A percentile compares a stretch with the other conserved stretches of the same genome.
Evolutionary conservation across 2,113 vertebrate species (phyloP).

Genomic region (Taxidea taxus): DNA sequence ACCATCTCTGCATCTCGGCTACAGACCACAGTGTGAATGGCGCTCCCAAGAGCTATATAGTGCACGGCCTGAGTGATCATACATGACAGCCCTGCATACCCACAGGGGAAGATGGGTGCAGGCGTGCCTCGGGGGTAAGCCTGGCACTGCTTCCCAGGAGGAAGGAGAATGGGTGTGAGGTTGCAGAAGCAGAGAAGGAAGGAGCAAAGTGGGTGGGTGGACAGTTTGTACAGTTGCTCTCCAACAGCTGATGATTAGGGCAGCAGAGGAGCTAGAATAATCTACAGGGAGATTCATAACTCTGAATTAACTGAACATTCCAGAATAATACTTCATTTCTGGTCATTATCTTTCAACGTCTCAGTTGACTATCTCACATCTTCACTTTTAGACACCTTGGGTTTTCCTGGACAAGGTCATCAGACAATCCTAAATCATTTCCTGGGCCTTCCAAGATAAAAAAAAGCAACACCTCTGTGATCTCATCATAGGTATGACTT

Average conservation of each 20-base stretch:
- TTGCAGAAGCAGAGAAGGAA: not conserved
- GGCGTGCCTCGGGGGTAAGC: not conserved
- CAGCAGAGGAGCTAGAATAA: not conserved
- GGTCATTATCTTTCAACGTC: not conserved
- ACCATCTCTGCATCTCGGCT: not conserved
- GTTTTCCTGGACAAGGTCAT: not conserved
- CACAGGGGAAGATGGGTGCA: not conserved
- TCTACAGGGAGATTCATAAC: not conserved
- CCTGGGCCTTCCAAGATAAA: not conserved
- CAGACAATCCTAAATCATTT: not conserved
- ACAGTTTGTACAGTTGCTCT: not conserved
- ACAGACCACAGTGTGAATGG: not conserved
- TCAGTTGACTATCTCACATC: not conserved
- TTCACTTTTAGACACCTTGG: not conserved
- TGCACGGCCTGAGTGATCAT: not conserved
- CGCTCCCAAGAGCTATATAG: not conserved
- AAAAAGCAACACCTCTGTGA: not conserved
- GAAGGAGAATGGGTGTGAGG: not conserved
- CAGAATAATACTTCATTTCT: not conserved
- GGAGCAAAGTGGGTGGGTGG: not conserved
- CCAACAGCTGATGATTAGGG: not conserved
- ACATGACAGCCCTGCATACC: not conserved
- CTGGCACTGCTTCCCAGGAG: not conserved
- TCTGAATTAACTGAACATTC: not conserved
- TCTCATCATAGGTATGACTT: not conserved